Evolutionary conservation across 2,113 vertebrate species (phyloP).

Genomic region (Spea multiplicata): DNA sequence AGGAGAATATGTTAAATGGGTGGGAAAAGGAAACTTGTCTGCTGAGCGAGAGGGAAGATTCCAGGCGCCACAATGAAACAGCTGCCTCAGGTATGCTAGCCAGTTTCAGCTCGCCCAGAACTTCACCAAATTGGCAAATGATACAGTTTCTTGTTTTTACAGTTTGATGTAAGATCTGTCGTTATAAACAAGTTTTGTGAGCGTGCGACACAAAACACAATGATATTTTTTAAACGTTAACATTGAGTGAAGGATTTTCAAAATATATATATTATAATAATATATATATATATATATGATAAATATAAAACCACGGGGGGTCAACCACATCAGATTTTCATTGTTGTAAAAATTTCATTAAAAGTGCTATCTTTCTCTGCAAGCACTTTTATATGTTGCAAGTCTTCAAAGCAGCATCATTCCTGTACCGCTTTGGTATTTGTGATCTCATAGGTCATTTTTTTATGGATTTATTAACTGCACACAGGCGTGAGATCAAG

Average conservation of each 20-base stretch:
- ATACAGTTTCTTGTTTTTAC: background rate
- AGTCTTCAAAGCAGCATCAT: no score
- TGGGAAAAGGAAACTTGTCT: slow-evolving; percentile 56
- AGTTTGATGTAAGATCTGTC: background rate
- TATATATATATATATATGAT: background rate
- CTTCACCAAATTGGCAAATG: slow-evolving; percentile 41
- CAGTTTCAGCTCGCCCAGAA: slow-evolving; percentile 72
- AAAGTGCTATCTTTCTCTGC: no score
- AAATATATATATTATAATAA: background rate
- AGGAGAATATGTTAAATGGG: slow-evolving; percentile 62
- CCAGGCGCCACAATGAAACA: slow-evolving; percentile 82
- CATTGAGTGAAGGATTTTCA: no score
- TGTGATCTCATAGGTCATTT: no score
- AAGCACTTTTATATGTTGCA: no score
- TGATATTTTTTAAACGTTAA: no score
- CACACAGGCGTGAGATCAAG: no score
- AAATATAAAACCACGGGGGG: no score
- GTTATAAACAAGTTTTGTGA: background rate
- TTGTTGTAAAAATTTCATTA: no score
- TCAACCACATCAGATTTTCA: no score
- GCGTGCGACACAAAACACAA: background rate
- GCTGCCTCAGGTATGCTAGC: slow-evolving; percentile 85
- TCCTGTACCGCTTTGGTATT: no score
- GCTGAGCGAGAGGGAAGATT: slow-evolving; percentile 72
- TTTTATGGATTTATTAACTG: no score